These are phyloP conservation scores for Listronotus bonariensis DNA, from an alignment of 1,140 invertebrate species.

Conservation along the genomic window DNA sequence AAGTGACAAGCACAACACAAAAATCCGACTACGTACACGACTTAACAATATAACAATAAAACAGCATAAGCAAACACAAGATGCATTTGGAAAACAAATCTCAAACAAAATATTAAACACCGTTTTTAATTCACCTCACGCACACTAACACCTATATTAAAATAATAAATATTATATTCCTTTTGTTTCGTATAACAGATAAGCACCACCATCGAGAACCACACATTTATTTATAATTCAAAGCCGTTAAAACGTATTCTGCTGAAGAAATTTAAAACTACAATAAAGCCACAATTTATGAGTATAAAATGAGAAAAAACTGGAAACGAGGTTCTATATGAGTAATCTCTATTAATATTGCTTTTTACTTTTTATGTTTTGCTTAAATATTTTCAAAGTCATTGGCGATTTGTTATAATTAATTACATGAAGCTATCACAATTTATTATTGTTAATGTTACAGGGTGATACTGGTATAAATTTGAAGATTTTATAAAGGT, in stretches of 20 bases:
- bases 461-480: not conserved
- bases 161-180: slow-evolving; percentile 1
- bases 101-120: slow-evolving; percentile 3
- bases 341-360: slow-evolving; percentile 6
- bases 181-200: not conserved
- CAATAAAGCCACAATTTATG: too few relatives aligned
- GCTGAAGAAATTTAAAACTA: too few relatives aligned
- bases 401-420: slow-evolving; percentile 1
- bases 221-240: too few relatives aligned
- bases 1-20: not conserved
- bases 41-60: slow-evolving; percentile 1
- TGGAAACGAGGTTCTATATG: not conserved
- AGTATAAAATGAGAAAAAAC: not conserved
- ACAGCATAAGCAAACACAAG: not conserved
- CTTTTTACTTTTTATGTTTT: not conserved
- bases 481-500: too few relatives aligned
- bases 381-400: not conserved
- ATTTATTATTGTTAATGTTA: slow-evolving; percentile 1
- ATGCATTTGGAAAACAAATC: not conserved
- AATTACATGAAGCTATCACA: slow-evolving; percentile 5
- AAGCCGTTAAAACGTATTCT: too few relatives aligned
- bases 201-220: too few relatives aligned
- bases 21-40: not conserved
- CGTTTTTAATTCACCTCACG: slow-evolving; percentile 1
- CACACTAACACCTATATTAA: not conserved